Base-by-base conservation (phyloP, 2,888 invertebrate species). In the Metallyticus violacea region DNA sequence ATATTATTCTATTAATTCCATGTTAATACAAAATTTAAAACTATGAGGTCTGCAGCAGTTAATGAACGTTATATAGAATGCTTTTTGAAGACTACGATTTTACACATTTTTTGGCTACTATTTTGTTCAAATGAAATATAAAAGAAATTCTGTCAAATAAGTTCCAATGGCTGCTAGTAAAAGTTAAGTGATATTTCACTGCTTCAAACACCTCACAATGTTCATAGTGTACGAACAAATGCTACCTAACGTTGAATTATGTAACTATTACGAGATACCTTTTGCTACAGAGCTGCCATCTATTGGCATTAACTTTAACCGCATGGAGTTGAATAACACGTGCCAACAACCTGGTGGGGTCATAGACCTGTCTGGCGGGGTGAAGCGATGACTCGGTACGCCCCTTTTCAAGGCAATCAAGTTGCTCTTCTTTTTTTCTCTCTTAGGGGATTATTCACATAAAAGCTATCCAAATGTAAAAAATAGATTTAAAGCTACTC, bases 341-440 rank as follows among this genome's bases (percentile, higher is more conserved):
- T 85, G 85, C 85, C 85, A 85, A 85, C 85, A 85, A 85, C 85
- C 85, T 6, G 79, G 40, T 25, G 29, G 78, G 85, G 85, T 85
- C 85, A 85, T 85, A 30, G 77, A 85, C 85, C 85, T 85, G 79
- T 85, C 78, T 85, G 85, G 85, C 62, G 15, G 83, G 28, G 76
- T 76, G 62, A 81, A 81, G 40, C 40, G 81, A 30, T 81, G 81
- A 25, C 7, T 81, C 40, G n/a, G 22, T 25, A 81, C 30, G 81
- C 81, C 27, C 27, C 83, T 83, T 83, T n/a, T 27, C 77, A 76
- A 28, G 28, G 28, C 77, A 83, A 26, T 77, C 77, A 25, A 15
- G n/a, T 83, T 81, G 9, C 30, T 30, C 25, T 81, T 81, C 28
- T 22, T 81, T 4, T 83, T 77, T 76, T 29, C 15, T 27, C 76